phyloP scores from a whole-genome alignment of 2,888 invertebrate genomes.

The Phytoseiulus persimilis region DNA sequence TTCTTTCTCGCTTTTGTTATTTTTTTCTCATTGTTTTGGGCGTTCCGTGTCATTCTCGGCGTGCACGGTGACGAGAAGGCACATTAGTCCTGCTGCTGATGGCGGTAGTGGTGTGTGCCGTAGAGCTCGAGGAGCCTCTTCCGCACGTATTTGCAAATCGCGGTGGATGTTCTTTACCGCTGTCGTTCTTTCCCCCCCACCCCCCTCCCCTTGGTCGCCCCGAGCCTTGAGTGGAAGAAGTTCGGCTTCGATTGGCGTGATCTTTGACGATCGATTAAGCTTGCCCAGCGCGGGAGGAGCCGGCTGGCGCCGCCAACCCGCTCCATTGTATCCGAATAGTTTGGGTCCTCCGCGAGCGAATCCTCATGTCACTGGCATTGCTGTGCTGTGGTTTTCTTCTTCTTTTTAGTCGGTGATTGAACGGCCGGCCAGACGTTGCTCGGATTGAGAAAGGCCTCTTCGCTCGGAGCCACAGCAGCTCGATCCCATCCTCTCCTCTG shows the following conservation, averaged over 20 bases:
- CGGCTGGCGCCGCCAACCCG: not conserved
- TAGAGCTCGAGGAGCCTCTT: not conserved
- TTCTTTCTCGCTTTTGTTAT: not conserved
- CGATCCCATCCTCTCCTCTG: not conserved
- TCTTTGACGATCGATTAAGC: not conserved
- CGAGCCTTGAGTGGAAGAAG: too few species aligned
- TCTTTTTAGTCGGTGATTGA: not conserved
- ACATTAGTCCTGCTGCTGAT: not conserved
- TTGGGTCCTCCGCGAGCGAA: not conserved
- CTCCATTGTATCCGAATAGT: not conserved
- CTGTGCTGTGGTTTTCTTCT: constrained; percentile 5
- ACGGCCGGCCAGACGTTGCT: not conserved
- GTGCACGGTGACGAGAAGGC: not conserved
- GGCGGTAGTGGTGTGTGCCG: not conserved
- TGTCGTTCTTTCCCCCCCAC: not conserved
- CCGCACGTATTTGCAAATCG: not conserved
- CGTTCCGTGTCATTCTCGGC: not conserved
- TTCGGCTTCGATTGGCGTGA: not conserved
- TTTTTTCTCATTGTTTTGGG: not conserved
- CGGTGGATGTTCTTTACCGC: not conserved
- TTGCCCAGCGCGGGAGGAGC: not conserved
- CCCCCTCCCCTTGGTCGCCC: too few species aligned
- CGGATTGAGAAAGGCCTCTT: not conserved
- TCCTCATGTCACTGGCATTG: not conserved
- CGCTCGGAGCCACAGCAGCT: not conserved